These are phyloP conservation scores for Neoitamus cyanurus DNA, from an alignment of 2,888 invertebrate genomes.

Conservation along the genomic window DNA sequence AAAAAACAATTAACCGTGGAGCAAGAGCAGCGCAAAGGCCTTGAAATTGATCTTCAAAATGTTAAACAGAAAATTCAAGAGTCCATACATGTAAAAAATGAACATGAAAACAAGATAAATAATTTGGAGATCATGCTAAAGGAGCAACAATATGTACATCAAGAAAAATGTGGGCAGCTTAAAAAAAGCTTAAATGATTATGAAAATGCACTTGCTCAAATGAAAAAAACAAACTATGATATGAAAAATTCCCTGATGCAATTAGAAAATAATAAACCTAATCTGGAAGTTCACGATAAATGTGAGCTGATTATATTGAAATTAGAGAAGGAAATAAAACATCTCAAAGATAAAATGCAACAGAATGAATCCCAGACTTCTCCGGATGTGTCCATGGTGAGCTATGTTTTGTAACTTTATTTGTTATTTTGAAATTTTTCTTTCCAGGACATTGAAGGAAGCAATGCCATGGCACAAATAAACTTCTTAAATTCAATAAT, in stretches of 20 bases:
- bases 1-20: background rate
- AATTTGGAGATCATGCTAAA: background rate
- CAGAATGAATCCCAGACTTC: background rate
- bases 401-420: background rate
- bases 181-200: background rate
- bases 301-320: slow-evolving; percentile 8
- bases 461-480: slow-evolving; percentile 74
- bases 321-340: background rate
- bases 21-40: background rate
- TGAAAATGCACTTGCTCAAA: background rate
- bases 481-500: slow-evolving; percentile 96
- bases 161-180: background rate
- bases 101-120: background rate
- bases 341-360: background rate
- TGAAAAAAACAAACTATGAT: background rate
- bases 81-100: background rate
- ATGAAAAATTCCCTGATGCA: background rate
- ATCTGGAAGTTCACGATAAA: background rate
- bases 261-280: slow-evolving; percentile 16
- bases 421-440: background rate
- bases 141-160: background rate
- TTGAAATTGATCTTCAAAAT: background rate
- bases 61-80: background rate
- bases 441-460: slow-evolving; percentile 60
- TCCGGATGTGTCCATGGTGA: background rate